phyloP scores from a whole-genome alignment of 2,797 vertebrate genomes.

The Sebastes jordani region DNA sequence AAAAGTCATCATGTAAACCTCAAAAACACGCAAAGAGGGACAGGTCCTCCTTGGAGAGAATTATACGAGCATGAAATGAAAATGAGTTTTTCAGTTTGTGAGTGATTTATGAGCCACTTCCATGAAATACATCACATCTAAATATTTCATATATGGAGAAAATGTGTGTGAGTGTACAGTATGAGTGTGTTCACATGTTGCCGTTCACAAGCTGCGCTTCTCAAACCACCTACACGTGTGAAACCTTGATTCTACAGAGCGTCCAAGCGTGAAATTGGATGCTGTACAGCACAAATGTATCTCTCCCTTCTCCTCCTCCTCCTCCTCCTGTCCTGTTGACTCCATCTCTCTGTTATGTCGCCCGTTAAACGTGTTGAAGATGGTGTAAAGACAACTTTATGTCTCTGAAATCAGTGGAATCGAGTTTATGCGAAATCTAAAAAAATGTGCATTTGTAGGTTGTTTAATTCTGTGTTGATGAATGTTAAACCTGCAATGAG shows the following conservation, averaged over 20 bases:
- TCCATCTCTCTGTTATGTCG: conserved; percentile 11
- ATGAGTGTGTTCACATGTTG: conserved; percentile 17
- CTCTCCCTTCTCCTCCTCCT: conserved; percentile 20
- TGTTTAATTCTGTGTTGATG: background rate
- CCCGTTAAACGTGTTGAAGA: conserved; percentile 1
- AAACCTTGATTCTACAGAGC: conserved; percentile 66
- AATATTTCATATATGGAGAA: background rate
- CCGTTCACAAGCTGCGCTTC: conserved; percentile 26
- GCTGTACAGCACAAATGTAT: conserved; percentile 60
- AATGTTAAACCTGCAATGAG: background rate
- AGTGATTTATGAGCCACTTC: background rate
- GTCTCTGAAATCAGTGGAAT: background rate
- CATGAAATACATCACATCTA: background rate
- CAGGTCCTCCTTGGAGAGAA: background rate
- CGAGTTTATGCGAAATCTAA: background rate
- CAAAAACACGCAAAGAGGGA: background rate
- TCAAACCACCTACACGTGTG: conserved; percentile 63
- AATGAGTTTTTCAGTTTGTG: background rate
- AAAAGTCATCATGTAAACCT: background rate
- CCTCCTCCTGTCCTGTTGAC: conserved; percentile 1
- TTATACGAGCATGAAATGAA: background rate
- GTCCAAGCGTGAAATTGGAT: conserved; percentile 77
- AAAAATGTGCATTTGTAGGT: background rate
- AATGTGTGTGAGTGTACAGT: background rate
- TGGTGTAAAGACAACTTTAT: conserved; percentile 6